Conservation (phyloP, 2,888 invertebrate genomes). For the Stegana nigrithorax region DNA sequence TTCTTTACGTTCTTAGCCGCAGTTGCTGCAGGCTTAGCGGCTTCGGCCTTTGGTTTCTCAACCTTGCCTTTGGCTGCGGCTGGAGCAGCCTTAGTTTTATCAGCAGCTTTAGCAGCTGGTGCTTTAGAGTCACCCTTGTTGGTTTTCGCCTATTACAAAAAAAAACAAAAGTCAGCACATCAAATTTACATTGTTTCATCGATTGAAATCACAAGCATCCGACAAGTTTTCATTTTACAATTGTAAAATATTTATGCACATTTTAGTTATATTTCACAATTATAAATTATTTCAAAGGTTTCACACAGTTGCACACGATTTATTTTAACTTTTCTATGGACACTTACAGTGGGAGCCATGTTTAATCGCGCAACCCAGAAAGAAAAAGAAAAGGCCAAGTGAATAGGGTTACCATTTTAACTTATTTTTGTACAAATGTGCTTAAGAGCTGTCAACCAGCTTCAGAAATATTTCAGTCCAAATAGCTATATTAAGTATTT, state of each 20-base stretch:
- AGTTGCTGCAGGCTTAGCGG: slow-evolving; percentile 62
- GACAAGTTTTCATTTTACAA: neutral
- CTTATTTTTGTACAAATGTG: too few species aligned
- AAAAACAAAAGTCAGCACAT: slow-evolving; percentile 16
- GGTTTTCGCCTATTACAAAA: slow-evolving; percentile 61
- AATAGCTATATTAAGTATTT: too few species aligned
- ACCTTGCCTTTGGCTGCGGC: slow-evolving; percentile 67
- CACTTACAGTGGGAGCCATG: slow-evolving; percentile 69
- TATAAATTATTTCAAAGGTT: slow-evolving; percentile 16
- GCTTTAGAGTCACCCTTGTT: slow-evolving; percentile 65
- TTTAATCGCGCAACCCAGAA: slow-evolving; percentile 62
- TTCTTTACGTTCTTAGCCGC: slow-evolving; percentile 67
- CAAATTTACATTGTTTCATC: neutral
- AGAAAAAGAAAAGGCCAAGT: too few species aligned
- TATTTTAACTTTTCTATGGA: slow-evolving; percentile 35
- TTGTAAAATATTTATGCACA: neutral
- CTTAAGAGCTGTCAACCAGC: too few species aligned
- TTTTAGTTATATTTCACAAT: neutral
- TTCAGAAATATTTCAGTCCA: too few species aligned
- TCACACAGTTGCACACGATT: slow-evolving; percentile 25
- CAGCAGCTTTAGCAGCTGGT: slow-evolving; percentile 63
- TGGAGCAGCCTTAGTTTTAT: slow-evolving; percentile 60
- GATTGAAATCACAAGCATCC: neutral
- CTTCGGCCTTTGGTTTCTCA: slow-evolving; percentile 66
- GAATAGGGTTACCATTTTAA: too few species aligned